Evolutionary conservation across 2,113 vertebrate genomes (phyloP), one percentile per base, ranked within the genome.

Genomic region (Platichthys flesus): DNA sequence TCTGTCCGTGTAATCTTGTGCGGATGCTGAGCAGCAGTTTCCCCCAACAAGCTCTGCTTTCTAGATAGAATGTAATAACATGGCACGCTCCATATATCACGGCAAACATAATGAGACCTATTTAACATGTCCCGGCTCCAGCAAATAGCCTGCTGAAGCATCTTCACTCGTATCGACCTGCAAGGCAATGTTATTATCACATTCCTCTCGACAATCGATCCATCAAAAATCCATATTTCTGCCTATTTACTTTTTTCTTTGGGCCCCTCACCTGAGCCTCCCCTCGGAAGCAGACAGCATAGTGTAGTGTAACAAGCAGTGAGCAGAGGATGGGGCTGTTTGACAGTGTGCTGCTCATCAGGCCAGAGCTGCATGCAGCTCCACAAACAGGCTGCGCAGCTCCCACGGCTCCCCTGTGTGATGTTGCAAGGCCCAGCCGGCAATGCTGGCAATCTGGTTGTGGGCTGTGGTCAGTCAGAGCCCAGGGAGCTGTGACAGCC

Each of bases 251-350:
- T 69, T 21, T 67, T 61, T 67, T 61, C 47, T 8, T 49, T 2
- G 51, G 31, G 60, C 42, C 85, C 54, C 45, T 72, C 74, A 88
- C 67, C 45, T 78, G 69, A 73, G 40, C 58, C 56, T 79, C 15
- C 72, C 67, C 68, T 21, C 71, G 47, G 55, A 82, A 59, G 61
- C 40, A 63, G 64, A 82, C 52, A 71, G 60, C 74, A 84, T 31
- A 23, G 40, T 83, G 69, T 63, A 71, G 76, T 62, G 80, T 86
- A 84, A 76, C 84, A 84, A 72, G 79, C 73, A 84, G 9, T 81
- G 78, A 82, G 85, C 88, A 88, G 85, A 87, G 84, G 89, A 92
- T 88, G 88, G 84, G 89, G 90, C 87, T 89, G 83, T 90, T 92
- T 89, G 77, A 90, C 89, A 88, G 87, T 13, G 7, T 21, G 79